Percentiles rank a stretch among this genome's conserved stretches.
Conservation (phyloP, 2,113 vertebrate genomes). For the Perccottus glenii region DNA sequence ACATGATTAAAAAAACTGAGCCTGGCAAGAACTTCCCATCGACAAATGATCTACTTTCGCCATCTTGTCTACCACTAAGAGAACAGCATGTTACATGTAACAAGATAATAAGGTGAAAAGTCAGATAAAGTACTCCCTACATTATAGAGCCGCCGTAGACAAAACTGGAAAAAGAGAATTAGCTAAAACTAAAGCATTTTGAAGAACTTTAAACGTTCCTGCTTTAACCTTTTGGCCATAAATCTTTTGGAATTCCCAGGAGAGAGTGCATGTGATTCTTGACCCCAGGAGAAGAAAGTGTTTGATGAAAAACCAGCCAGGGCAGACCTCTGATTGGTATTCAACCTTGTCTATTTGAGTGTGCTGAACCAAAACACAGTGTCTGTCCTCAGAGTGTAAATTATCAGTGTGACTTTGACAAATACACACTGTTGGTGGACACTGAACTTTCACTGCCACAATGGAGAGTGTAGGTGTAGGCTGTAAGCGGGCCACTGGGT, state of each 20-base stretch:
- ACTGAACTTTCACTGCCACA: slow-evolving; percentile 48
- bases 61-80: slow-evolving; percentile 33
- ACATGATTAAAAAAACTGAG: slow-evolving; percentile 76
- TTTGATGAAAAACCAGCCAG: slow-evolving; percentile 73
- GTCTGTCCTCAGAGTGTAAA: slow-evolving; percentile 58
- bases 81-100: slow-evolving; percentile 33
- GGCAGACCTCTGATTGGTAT: slow-evolving; percentile 72
- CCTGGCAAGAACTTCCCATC: slow-evolving; percentile 38
- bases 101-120: slow-evolving; percentile 32
- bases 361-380: slow-evolving; percentile 47
- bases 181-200: slow-evolving; percentile 13
- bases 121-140: slow-evolving; percentile 29
- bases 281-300: slow-evolving; percentile 61
- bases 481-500: slow-evolving; percentile 6
- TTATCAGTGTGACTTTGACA: slow-evolving; percentile 65
- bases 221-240: slow-evolving; percentile 56
- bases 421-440: slow-evolving; percentile 42
- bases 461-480: slow-evolving; percentile 36
- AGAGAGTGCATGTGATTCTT: slow-evolving; percentile 50
- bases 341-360: slow-evolving; percentile 57
- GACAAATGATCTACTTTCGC: slow-evolving; percentile 34
- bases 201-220: slow-evolving; percentile 1
- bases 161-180: slow-evolving; percentile 30
- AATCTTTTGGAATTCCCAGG: slow-evolving; percentile 40
- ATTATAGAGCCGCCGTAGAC: slow-evolving; percentile 6